Evolutionary conservation across 2,888 invertebrate species (phyloP), one percentile per base, ranked within the genome.

Genomic region (Phragmatobia fuliginosa): DNA sequence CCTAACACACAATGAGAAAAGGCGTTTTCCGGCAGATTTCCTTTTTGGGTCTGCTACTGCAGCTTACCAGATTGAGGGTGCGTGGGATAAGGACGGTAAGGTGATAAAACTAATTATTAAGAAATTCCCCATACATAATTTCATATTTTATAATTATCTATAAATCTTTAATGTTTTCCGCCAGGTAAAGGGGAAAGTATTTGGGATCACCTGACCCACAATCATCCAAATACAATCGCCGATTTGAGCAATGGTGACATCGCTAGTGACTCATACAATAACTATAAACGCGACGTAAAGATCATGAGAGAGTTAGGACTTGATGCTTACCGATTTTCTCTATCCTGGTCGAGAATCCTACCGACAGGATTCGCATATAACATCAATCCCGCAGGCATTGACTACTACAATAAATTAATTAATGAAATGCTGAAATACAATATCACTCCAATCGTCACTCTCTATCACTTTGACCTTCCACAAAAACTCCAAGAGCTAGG

Each of bases 381-480:
- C 0, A 96, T 96, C 78, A 87, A 96, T 11, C 92, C 96, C 0
- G 92, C 96, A 18, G 96, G 97, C 7, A 89, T 97, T 7, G 88
- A 93, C 28, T 97, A 96, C 86, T 97, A 97, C 87, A 96, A 96
- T 75, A 91, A 94, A 70, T 86, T 97, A 1, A 96, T 97, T 66
- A 86, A 96, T 80, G 96, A 95, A 81, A 91, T 97, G 67, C 71
- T 96, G 0, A 94, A 90, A 33, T 96, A 95, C 74, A 95, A 94
- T 49, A 96, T 97, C 68, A 88, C 91, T 67, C 97, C 97, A 0
- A 89, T 96, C 85, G 91, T 96, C 0, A 95, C 95, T 0, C 86
- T 96, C 62, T 95, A 92, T 75, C 95, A 96, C 70, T 95, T 94
- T 91, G 96, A 96, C 78, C 79, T 95, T 66, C 96, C 95, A 0